Evolutionary conservation across 2,113 vertebrate species (phyloP), one percentile per base, ranked within the genome.

Genomic region (Pogona vitticeps): DNA sequence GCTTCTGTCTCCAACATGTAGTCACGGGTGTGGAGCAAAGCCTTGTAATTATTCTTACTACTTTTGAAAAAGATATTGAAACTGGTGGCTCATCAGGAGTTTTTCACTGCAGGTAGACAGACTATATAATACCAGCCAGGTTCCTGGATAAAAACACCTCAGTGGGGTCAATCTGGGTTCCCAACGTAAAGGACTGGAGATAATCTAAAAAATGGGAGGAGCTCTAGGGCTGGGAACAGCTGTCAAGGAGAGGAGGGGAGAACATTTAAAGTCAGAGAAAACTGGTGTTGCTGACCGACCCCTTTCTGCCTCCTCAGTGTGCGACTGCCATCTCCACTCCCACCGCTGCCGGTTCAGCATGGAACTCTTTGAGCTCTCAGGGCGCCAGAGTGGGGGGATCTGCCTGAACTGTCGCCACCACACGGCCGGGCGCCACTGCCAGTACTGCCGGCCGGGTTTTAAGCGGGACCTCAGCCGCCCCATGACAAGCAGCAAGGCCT

Each of bases 371-470:
- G 95, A 98, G 94, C 96, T 98, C 89, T 98, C 98, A 0, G 98
- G 98, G 0, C 96, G 97, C 20, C 96, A 63, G 23, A 98, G 98
- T 0, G 98, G 98, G 23, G 98, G 98, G 0, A 94, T 98, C 36
- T 98, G 98, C 82, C 96, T 97, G 93, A 97, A 97, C 87, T 98
- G 98, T 88, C 97, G 97, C 9, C 98, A 98, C 93, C 97, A 98
- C 95, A 98, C 96, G 0, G 97, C 97, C 0, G 98, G 98, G 18
- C 97, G 97, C 63, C 97, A 98, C 93, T 98, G 98, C 91, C 98
- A 98, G 93, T 97, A 98, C 94, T 98, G 98, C 94, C 96, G 97
- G 92, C 97, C 95, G 0, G 98, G 98, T 76, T 98, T 96, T 96
- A 96, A 96, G 80, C 97, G 98, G 3, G 97, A 98, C 91, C 94